Base-by-base conservation (phyloP, 2,888 invertebrate species). In the Orchesellides sinensis region DNA sequence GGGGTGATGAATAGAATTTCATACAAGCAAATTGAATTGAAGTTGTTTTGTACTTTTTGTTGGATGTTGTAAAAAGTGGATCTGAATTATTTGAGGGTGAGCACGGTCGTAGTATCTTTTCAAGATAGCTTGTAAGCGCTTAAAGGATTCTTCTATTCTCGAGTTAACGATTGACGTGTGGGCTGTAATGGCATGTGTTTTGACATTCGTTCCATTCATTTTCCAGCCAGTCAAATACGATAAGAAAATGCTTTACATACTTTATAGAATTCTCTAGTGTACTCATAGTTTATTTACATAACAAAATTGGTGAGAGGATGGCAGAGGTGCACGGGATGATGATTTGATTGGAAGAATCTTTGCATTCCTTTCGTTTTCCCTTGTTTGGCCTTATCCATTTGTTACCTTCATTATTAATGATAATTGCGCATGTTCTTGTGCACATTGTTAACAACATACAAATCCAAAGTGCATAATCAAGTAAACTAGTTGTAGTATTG, bases 181-280 rank as follows among this genome's bases (percentile, higher is more conserved):
- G 78, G 70, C 23, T 78, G 61, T 63, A 52, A 32, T 47, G 59
- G 35, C 59, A 21, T 21, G 3, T 40, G 32, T 35, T 66, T 78
- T 69, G 56, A 68, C 59, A 70, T 59, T 45, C 25, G 40, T 49
- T 40, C 69, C 78, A 78, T 78, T 70, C 78, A 78, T 78, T 70
- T 78, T 78, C 78, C 78, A 78, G 78, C 49, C 35, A 25, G 52
- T 40, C 40, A 40, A n/a, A 40, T n/a, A 40, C 14, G 10, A 40
- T n/a, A 40, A 40, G 40, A 40, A 40, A n/a, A 40, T 40, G 14
- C 40, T 2, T 10, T 40, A 8, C n/a, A 40, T 40, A 8, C n/a
- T 40, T 40, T 40, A 40, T 40, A n/a, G 40, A 2, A 40, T 40
- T 10, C 40, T 40, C 40, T n/a, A n/a, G 25, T 63, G 6, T 63